Percentiles rank a stretch among this genome's conserved stretches.
These are phyloP conservation scores for Arrhopalites spinosus DNA, from an alignment of 2,888 invertebrate genomes.

Conservation along the genomic window DNA sequence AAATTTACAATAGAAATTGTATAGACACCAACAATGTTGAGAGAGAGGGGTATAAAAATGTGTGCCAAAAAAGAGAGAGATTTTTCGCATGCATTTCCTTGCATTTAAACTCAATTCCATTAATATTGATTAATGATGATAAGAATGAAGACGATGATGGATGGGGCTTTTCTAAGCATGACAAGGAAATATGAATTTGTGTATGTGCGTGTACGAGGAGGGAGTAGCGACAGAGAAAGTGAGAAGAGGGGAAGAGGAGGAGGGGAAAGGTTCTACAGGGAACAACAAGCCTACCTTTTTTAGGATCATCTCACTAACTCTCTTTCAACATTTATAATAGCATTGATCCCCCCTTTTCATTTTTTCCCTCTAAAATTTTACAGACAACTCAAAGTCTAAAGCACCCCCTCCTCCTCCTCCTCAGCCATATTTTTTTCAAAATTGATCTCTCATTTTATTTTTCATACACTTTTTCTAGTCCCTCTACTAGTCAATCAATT, in stretches of 20 bases:
- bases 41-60: background rate
- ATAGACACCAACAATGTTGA: background rate
- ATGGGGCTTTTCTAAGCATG: slow-evolving; percentile 10
- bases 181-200: slow-evolving; percentile 10
- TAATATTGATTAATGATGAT: slow-evolving; percentile 18
- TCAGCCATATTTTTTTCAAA: background rate
- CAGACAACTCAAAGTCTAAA: too few relatives aligned
- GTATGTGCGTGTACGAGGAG: background rate
- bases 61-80: background rate
- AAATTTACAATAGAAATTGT: too few relatives aligned
- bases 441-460: background rate
- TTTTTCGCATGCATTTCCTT: background rate
- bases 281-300: too few relatives aligned
- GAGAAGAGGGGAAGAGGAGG: background rate
- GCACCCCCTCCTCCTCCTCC: background rate
- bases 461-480: too few relatives aligned
- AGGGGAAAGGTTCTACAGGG: background rate
- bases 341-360: background rate
- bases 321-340: background rate
- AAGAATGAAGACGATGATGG: slow-evolving; percentile 15
- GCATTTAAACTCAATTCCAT: slow-evolving; percentile 14
- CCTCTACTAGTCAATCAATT: too few relatives aligned
- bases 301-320: too few relatives aligned
- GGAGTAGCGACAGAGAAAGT: background rate
- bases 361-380: too few relatives aligned